Conservation (phyloP, 2,888 invertebrate genomes). For the Amorpha juglandis region DNA sequence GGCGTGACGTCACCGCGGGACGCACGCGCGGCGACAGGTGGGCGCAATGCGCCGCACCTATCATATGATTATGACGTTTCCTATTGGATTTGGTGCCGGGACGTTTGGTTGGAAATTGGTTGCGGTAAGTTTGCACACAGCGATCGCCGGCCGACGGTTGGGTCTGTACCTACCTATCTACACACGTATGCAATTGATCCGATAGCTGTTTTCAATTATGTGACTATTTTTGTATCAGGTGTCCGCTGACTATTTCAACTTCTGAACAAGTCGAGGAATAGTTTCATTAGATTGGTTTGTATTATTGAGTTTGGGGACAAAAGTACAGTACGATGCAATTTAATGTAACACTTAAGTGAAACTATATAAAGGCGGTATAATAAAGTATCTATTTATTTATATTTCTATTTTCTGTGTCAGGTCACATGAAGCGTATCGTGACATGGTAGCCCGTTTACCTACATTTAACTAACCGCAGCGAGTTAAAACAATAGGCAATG, state of each 20-base stretch:
- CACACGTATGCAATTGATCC: constrained; percentile 42
- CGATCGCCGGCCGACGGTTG: constrained; percentile 37
- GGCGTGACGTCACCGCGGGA: constrained; percentile 76
- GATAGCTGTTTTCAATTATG: constrained; percentile 41
- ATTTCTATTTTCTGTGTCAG: not conserved
- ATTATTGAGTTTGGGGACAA: constrained; percentile 1
- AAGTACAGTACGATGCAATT: not conserved
- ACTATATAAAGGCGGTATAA: not conserved
- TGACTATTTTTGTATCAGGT: constrained; percentile 34
- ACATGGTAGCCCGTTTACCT: constrained; percentile 2
- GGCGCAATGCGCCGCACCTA: constrained; percentile 82
- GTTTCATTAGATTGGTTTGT: constrained; percentile 26
- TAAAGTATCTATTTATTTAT: not conserved
- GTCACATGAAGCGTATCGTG: not conserved
- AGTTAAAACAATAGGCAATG: not conserved
- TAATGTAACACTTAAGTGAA: not conserved
- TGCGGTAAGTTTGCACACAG: constrained; percentile 58
- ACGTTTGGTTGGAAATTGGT: constrained; percentile 60
- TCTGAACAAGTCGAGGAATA: constrained; percentile 28
- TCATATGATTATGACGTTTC: constrained; percentile 83
- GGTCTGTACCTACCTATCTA: constrained; percentile 7
- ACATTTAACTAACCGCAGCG: constrained; percentile 3
- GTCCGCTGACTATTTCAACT: not conserved
- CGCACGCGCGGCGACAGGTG: constrained; percentile 84
- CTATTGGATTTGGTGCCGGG: constrained; percentile 65